phyloP scores from a whole-genome alignment of 1,140 invertebrate species.

The Drosophila sp. region DNA sequence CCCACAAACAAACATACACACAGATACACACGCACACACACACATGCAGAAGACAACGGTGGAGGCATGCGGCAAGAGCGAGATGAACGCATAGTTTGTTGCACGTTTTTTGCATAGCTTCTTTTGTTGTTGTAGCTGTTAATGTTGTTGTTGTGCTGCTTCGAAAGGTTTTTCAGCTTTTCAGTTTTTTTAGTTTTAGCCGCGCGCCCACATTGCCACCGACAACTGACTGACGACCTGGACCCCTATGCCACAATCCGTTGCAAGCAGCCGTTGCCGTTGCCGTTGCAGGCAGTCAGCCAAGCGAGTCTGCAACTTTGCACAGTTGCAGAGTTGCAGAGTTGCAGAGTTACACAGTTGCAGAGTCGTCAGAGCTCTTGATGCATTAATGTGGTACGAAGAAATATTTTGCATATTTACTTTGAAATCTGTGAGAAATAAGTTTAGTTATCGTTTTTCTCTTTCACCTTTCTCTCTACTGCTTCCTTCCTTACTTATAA shows the following conservation, averaged over 20 bases:
- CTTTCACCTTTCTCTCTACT: slow-evolving; percentile 3
- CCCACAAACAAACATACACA: slow-evolving; percentile 43
- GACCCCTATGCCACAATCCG: slow-evolving; percentile 22
- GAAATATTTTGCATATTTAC: slow-evolving; percentile 81
- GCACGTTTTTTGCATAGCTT: slow-evolving; percentile 70
- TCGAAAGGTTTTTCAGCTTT: not conserved
- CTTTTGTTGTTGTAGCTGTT: too few species aligned
- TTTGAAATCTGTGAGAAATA: slow-evolving; percentile 75
- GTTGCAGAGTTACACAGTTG: slow-evolving; percentile 22
- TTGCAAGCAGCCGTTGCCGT: not conserved
- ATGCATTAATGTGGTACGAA: slow-evolving; percentile 77
- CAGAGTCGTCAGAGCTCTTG: slow-evolving; percentile 16
- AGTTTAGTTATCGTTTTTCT: slow-evolving; percentile 31
- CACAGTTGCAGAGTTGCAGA: slow-evolving; percentile 18
- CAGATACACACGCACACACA: not conserved
- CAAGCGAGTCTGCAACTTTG: slow-evolving; percentile 25
- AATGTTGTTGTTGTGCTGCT: too few species aligned
- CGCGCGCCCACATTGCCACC: slow-evolving; percentile 61
- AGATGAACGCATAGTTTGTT: slow-evolving; percentile 73
- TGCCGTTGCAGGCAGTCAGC: not conserved
- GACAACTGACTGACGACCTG: slow-evolving; percentile 53
- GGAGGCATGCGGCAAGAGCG: slow-evolving; percentile 23
- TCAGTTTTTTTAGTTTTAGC: slow-evolving; percentile 17
- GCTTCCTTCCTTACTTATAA: not conserved
- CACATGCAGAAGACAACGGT: too few species aligned